Evolutionary conservation across 1,140 invertebrate genomes (phyloP), one percentile per base, ranked within the genome.

Genomic region (Drosophila sucinea): DNA sequence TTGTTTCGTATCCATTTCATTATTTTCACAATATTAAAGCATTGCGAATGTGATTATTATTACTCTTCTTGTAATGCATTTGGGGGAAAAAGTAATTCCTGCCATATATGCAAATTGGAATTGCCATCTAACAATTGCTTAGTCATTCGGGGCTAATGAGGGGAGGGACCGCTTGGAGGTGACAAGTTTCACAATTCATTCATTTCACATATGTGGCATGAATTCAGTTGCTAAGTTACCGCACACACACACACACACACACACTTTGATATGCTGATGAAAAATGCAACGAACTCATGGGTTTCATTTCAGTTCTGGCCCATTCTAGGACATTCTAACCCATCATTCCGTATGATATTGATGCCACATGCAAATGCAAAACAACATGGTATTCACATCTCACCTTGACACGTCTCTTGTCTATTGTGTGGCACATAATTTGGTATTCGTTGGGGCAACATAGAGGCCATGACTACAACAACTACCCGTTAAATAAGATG

Each of bases 341-440:
- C 44, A 51, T 51, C 27, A 51, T 51, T 27, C 23, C 3, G 44
- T 27, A 25, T 38, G 35, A 38, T 38, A 38, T 38, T 38, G 35
- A 38, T 38, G 35, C 35, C 11, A 11, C 3, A 38, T 38, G 35
- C 35, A 38, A 38, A 38, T 27, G 44, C 44, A 51, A 51, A 47
- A 51, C 7, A 38, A 33, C 32, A 57, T 30, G 32, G n/a, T 23
- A 7, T 8, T 3, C 10, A 57, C 30, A 30, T 57, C 1, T 57
- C 27, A 58, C 56, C 56, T 66, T 76, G 62, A 66, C 73, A 76
- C 73, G 66, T 76, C 75, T 72, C 66, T 51, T 35, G 56, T 44
- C 73, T 55, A 76, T 69, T 76, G 73, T 70, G 73, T 63, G 73
- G 54, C 65, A 76, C 40, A 76, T 67, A 76, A 77, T 76, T 70